Evolutionary conservation across 2,113 vertebrate genomes (phyloP).

Genomic region (Myrmecobius fasciatus): DNA sequence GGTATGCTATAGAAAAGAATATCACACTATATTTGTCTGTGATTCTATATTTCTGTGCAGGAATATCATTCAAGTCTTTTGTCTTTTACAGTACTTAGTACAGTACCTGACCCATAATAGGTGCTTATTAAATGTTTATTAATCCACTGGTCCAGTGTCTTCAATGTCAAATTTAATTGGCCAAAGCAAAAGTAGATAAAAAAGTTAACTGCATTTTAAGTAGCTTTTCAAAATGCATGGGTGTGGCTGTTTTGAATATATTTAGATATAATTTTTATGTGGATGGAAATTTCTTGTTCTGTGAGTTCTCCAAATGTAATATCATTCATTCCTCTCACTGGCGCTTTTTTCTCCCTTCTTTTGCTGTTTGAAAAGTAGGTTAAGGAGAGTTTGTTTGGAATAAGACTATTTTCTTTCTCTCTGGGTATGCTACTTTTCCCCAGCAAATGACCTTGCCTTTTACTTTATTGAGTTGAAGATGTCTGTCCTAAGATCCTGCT

Average conservation of each 20-base stretch:
- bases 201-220: no score
- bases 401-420: no score
- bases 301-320: background rate
- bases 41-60: background rate
- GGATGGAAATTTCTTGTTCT: background rate
- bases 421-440: no score
- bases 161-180: no score
- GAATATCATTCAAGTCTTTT: background rate
- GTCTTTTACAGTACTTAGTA: background rate
- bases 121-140: background rate
- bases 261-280: background rate
- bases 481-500: background rate
- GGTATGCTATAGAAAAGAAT: background rate
- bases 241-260: background rate
- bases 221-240: background rate
- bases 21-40: no score
- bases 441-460: no score
- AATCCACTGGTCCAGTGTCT: background rate
- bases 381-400: no score
- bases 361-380: no score
- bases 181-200: no score
- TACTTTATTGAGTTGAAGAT: no score
- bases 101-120: background rate
- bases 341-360: no score
- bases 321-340: no score